Conservation (phyloP, 2,888 invertebrate species). For the Hoplodrina blanda region DNA sequence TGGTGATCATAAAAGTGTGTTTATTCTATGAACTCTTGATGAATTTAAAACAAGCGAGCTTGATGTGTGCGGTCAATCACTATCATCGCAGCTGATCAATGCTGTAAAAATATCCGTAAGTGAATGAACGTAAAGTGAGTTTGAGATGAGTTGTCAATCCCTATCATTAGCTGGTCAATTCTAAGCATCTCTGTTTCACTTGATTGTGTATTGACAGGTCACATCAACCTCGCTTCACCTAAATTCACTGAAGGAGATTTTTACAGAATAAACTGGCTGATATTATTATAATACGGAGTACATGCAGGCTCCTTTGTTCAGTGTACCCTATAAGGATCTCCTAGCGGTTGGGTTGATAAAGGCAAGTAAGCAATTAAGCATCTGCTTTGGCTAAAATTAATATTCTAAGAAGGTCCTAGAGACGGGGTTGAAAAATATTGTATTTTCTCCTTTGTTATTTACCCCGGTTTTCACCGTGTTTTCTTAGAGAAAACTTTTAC, state of each 20-base stretch:
- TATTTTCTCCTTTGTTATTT: too few species aligned
- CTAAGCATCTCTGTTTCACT: too few species aligned
- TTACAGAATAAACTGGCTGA: background rate
- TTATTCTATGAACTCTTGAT: background rate
- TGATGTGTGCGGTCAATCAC: too few species aligned
- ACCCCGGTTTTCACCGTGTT: too few species aligned
- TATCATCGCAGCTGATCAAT: too few species aligned
- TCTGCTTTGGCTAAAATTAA: constrained; percentile 2
- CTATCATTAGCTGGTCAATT: too few species aligned
- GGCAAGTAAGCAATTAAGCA: constrained; percentile 11
- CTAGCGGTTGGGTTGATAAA: background rate
- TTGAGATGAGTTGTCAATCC: too few species aligned
- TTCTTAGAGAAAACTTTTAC: too few species aligned
- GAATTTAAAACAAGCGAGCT: too few species aligned
- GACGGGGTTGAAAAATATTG: background rate
- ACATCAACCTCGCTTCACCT: background rate
- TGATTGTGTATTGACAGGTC: too few species aligned
- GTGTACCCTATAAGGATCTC: constrained; percentile 6
- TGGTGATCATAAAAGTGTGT: background rate
- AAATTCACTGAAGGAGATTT: background rate
- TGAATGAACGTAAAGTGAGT: too few species aligned
- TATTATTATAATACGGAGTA: background rate
- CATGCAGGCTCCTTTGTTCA: constrained; percentile 15
- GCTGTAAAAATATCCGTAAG: too few species aligned
- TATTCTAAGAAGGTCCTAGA: background rate